Base-by-base conservation (phyloP, 30 jellyfish, hydroid and myxozoan species). In the Catostylus mosaicus region DNA sequence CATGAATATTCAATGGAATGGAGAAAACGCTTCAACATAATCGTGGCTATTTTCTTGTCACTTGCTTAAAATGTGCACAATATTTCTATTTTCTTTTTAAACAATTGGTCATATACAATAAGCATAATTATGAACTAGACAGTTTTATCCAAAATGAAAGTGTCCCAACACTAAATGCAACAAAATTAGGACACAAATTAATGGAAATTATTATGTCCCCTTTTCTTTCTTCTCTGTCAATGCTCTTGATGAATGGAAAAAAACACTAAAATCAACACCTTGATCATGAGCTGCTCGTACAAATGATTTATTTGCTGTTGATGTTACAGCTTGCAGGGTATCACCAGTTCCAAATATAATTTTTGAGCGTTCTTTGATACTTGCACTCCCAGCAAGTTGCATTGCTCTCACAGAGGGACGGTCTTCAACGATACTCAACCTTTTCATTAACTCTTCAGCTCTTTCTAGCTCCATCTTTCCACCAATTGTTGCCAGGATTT, bases 301-400 rank as follows among this genome's bases (percentile, higher is more conserved):
- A 73, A 91, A 85, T 48, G 98, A 92, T 31, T 84, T 69, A 78
- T 91, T 91, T 20, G 98, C 96, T 1, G 98, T 91, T 35, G 84
- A 34, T 57, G 98, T 91, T 10, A 36, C 74, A 30, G 98, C 98
- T 47, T 84, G 60, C 33, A 77, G n/a, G 4, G 93, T 47, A 36
- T 90, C 97, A 0, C 98, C 98, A 54, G 98, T 83, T 19, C 96
- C 96, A 80, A 91, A 91, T 34, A 91, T 91, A 38, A 85, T 69
- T 67, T 80, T 78, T 22, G 98, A 79, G n/a, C 98, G 74, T 34
- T 35, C 57, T 47, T 85, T 84, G 7, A 91, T 71, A 32, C 87
- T 85, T 2, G 94, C 96, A 59, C 98, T 91, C 29, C 72, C 85
- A n/a, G 48, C 45, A 33, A 91, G 65, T 12, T 40, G 46, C 89